Conservation (phyloP, 2,888 invertebrate species). For the Shargacucullia verbasci region DNA sequence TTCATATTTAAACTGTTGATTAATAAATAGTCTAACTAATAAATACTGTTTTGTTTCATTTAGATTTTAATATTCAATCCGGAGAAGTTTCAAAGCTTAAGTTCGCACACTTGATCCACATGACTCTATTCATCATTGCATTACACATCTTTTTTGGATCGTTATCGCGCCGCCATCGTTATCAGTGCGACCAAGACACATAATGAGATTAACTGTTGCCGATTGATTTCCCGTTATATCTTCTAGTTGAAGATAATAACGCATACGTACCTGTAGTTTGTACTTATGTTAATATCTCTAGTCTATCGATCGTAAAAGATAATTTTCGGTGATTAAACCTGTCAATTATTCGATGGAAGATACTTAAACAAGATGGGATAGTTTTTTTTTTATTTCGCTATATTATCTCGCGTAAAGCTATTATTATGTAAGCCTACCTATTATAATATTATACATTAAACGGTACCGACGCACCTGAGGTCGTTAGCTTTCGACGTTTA, state of each 20-base stretch:
- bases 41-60: too few relatives aligned
- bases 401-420: conserved; percentile 17
- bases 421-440: conserved; percentile 27
- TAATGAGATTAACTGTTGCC: not conserved
- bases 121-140: too few relatives aligned
- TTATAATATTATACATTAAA: conserved; percentile 33
- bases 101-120: too few relatives aligned
- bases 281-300: not conserved
- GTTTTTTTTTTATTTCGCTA: conserved; percentile 13
- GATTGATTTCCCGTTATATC: not conserved
- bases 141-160: too few relatives aligned
- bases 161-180: too few relatives aligned
- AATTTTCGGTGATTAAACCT: conserved; percentile 29
- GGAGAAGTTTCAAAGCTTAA: too few relatives aligned
- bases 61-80: too few relatives aligned
- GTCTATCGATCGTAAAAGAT: conserved; percentile 20
- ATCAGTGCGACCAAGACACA: too few relatives aligned
- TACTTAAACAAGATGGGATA: conserved; percentile 23
- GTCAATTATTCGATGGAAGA: conserved; percentile 37
- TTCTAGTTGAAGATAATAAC: not conserved
- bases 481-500: conserved; percentile 42
- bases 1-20: too few relatives aligned
- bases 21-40: too few relatives aligned
- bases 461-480: conserved; percentile 30
- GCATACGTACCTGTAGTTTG: not conserved